Conservation (phyloP, 1,140 invertebrate genomes). For the Brachionus koreanus region DNA sequence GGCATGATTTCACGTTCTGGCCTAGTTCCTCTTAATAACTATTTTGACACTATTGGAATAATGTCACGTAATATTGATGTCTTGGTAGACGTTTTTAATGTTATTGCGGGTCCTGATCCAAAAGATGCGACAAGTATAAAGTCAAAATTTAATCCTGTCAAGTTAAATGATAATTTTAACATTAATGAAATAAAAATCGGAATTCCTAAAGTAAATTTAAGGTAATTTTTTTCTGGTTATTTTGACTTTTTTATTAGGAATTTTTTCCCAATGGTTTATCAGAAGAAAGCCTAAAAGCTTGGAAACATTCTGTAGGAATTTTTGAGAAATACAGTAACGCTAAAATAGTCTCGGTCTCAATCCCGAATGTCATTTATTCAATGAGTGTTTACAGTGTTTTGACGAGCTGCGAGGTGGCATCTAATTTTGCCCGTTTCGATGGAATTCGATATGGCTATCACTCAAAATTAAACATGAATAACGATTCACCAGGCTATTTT, state of each 20-base stretch:
- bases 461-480: neutral
- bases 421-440: conserved; percentile 93
- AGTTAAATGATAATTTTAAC: neutral
- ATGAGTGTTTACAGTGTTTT: conserved; percentile 55
- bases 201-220: conserved; percentile 64
- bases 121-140: conserved; percentile 74
- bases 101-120: conserved; percentile 72
- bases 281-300: conserved; percentile 69
- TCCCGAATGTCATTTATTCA: conserved; percentile 64
- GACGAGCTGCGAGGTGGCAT: conserved; percentile 90
- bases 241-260: conserved; percentile 60
- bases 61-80: neutral
- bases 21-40: conserved; percentile 91
- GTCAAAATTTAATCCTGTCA: neutral
- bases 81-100: conserved; percentile 55
- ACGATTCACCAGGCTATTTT: neutral
- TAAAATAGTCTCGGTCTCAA: conserved; percentile 45
- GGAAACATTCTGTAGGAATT: conserved; percentile 70
- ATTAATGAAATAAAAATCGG: conserved; percentile 62
- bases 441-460: conserved; percentile 78
- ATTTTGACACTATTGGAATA: conserved; percentile 91
- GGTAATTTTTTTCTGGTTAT: neutral
- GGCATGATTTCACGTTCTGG: conserved; percentile 85
- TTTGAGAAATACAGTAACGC: conserved; percentile 67
- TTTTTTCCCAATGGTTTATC: conserved; percentile 73